Conservation (phyloP, 35 echinoderm and acorn worm genomes). For the Anneissia japonica region DNA sequence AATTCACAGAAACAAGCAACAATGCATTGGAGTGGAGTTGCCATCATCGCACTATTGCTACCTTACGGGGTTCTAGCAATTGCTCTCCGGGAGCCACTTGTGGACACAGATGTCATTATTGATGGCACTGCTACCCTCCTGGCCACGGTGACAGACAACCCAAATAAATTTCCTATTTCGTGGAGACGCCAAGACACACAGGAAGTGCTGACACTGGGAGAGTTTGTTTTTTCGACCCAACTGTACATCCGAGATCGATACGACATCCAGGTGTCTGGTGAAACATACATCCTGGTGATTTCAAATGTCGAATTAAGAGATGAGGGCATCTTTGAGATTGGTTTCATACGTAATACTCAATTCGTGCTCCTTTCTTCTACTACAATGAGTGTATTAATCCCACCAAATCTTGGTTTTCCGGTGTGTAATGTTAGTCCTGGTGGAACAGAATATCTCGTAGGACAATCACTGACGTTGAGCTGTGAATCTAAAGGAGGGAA, state of each 20-base stretch:
- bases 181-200: background rate
- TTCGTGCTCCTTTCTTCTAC: background rate
- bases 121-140: background rate
- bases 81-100: background rate
- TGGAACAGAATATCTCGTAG: background rate
- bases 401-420: background rate
- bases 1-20: background rate
- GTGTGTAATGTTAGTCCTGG: background rate
- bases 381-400: background rate
- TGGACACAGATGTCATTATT: background rate
- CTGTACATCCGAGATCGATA: background rate
- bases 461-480: background rate
- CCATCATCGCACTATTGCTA: background rate
- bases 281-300: background rate
- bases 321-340: background rate
- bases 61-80: background rate
- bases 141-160: background rate
- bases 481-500: background rate
- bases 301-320: background rate
- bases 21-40: background rate
- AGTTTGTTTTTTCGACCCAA: background rate
- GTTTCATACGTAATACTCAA: background rate
- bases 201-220: background rate
- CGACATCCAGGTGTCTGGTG: background rate
- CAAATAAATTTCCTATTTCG: background rate